Evolutionary conservation across 1,140 invertebrate species (phyloP), one percentile per base, ranked within the genome.

Genomic region (Dendrolimus kikuchii): DNA sequence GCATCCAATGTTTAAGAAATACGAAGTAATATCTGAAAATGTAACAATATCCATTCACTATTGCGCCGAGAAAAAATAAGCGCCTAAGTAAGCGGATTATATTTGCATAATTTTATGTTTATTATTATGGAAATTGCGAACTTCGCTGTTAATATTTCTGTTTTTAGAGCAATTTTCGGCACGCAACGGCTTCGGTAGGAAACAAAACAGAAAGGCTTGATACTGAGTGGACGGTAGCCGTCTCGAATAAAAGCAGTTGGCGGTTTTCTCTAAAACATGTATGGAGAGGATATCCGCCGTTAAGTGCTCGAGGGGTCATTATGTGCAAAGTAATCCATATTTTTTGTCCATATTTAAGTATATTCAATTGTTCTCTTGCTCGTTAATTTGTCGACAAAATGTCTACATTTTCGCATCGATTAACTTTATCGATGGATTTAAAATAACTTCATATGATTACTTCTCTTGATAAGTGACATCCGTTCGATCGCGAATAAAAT

Each of bases 221-320:
- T 23, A 55, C 47, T 56, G 51, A 54, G 38, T 57, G 60, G 67
- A 80, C 78, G 72, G 78, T 84, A 84, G 81, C 74, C 58, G 49
- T 59, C 23, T 23, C 23, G 23, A 23, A 59, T 58, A 56, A 64
- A 23, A 70, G 51, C 43, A 49, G 49, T 58, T 68, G 75, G 77
- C 77, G 68, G 52, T 73, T 74, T 79, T 61, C 60, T 68, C 66
- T 65, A 62, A 73, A 23, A 23, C 23, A 74, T 73, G 74, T 71
- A 74, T 81, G 78, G 75, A 59, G 59, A 83, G 81, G 81, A 84
- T 84, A 81, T 84, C 81, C 79, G 79, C 62, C 73, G 66, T 58
- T 66, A 60, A 23, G 23, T 23, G 23, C 23, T 23, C 64, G 73
- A 77, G 68, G 73, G 72, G 62, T 77, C 72, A 80, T 83, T 81